These are phyloP conservation scores for Vanessa cardui DNA, from an alignment of 2,888 invertebrate genomes.

Conservation along the genomic window DNA sequence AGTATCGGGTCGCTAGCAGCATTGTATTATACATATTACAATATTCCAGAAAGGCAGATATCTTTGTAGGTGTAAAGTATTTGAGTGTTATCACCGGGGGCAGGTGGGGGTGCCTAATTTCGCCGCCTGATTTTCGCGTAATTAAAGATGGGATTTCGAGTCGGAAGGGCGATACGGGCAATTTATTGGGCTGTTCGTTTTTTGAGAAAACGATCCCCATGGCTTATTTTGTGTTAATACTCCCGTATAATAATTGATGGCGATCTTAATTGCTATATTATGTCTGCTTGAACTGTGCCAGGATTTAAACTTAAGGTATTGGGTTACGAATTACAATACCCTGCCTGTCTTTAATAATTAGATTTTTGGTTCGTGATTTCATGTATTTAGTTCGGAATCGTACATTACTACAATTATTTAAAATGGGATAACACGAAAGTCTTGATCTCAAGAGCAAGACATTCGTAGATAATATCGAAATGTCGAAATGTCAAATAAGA, in stretches of 20 bases:
- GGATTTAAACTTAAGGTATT: neutral
- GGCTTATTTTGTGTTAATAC: constrained; percentile 24
- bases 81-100: constrained; percentile 48
- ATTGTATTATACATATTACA: neutral
- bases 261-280: constrained; percentile 2
- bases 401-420: too few species aligned
- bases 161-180: constrained; percentile 43
- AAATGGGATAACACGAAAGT: too few species aligned
- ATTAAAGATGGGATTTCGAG: constrained; percentile 61
- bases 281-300: neutral
- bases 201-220: constrained; percentile 32
- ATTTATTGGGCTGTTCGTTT: constrained; percentile 48
- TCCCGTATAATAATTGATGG: constrained; percentile 20
- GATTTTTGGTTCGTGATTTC: too few species aligned
- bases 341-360: too few species aligned
- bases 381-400: too few species aligned
- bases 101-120: constrained; percentile 49
- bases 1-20: too few species aligned
- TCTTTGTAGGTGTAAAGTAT: constrained; percentile 17
- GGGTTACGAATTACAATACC: neutral
- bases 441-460: too few species aligned
- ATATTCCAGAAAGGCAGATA: neutral
- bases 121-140: constrained; percentile 60
- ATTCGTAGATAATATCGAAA: too few species aligned
- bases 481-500: too few species aligned